phyloP scores from a whole-genome alignment of 2,888 invertebrate genomes.

The Palloptera scutellata region DNA sequence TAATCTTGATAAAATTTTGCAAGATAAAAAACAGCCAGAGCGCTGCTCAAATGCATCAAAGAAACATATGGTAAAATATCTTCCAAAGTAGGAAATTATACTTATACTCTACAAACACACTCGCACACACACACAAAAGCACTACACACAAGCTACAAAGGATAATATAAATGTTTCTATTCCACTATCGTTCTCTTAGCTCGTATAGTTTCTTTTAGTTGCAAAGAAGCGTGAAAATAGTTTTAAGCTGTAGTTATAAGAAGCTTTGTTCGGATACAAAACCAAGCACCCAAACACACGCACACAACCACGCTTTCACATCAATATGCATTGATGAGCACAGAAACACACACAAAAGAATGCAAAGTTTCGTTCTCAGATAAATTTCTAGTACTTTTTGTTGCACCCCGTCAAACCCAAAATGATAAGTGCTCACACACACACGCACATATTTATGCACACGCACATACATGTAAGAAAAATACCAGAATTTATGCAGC shows the following conservation, averaged over 20 bases:
- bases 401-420: no score
- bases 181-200: neutral
- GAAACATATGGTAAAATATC: slow-evolving; percentile 26
- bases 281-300: no score
- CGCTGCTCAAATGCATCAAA: slow-evolving; percentile 4
- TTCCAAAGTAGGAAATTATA: slow-evolving; percentile 21
- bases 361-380: no score
- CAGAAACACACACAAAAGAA: no score
- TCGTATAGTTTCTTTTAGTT: neutral
- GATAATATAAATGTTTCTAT: neutral
- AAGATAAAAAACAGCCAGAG: slow-evolving; percentile 8
- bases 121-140: no score
- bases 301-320: neutral
- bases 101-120: neutral
- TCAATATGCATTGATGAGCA: neutral
- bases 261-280: no score
- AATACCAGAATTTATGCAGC: slow-evolving; percentile 22
- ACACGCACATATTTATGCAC: no score
- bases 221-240: slow-evolving; percentile 2
- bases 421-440: no score
- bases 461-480: no score
- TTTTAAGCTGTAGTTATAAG: neutral
- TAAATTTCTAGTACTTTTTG: no score
- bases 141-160: no score
- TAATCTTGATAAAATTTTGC: no score